Percentiles rank a stretch among this genome's conserved stretches.
These are phyloP conservation scores for Siniperca scherzeri DNA, from an alignment of 2,797 vertebrate species.

Conservation along the genomic window DNA sequence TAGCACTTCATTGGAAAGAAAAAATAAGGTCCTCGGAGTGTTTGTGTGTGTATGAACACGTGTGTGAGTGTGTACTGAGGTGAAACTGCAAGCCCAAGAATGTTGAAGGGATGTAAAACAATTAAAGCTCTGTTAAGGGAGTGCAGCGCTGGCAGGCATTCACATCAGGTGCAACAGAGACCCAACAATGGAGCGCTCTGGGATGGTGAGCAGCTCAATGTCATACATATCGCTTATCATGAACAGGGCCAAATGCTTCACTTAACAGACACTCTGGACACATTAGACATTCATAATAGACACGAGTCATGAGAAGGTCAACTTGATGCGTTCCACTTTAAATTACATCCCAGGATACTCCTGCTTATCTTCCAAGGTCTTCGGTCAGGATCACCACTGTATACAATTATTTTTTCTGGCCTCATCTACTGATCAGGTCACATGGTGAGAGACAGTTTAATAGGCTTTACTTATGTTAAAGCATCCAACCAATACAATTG, in stretches of 20 bases:
- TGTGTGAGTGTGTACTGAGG: conserved; percentile 47
- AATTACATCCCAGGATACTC: conserved; percentile 34
- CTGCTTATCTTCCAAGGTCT: conserved; percentile 28
- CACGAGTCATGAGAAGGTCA: conserved; percentile 63
- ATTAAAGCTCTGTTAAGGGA: conserved; percentile 76
- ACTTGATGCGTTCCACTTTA: conserved; percentile 37
- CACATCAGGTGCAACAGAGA: conserved; percentile 74
- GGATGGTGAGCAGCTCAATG: conserved; percentile 62
- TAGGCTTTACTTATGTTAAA: conserved; percentile 23
- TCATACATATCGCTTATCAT: conserved; percentile 62
- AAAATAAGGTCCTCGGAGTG: conserved; percentile 35
- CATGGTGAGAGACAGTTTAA: conserved; percentile 36
- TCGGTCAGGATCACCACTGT: conserved; percentile 12
- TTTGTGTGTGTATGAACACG: conserved; percentile 14
- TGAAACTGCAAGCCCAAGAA: conserved; percentile 70
- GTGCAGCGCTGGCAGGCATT: conserved; percentile 54
- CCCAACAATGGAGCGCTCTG: conserved; percentile 66
- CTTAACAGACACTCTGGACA: conserved; percentile 65
- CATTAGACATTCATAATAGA: conserved; percentile 64
- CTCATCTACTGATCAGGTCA: conserved; percentile 17
- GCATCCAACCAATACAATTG: conserved; percentile 25
- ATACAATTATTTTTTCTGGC: conserved; percentile 22
- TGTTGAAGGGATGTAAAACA: conserved; percentile 72
- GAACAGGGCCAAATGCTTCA: conserved; percentile 54
- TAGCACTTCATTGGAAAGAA: conserved; percentile 44